A percentile compares a stretch with the other conserved stretches of the same genome.
Conservation (phyloP, 2,113 vertebrate species). For the Cynoglossus semilaevis region DNA sequence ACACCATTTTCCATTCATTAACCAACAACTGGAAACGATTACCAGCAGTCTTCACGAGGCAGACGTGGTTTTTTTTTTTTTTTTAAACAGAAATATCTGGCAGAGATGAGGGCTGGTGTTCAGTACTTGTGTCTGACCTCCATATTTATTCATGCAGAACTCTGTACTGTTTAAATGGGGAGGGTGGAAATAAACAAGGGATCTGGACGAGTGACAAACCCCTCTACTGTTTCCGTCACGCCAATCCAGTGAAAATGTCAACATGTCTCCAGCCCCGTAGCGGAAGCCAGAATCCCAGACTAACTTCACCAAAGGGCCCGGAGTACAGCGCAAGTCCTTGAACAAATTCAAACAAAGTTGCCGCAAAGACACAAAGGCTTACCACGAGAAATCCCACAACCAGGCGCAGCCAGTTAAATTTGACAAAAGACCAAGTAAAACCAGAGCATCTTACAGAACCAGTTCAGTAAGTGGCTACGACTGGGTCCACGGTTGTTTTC, state of each 20-base stretch:
- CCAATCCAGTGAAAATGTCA: conserved; percentile 44
- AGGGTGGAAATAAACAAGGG: conserved; percentile 60
- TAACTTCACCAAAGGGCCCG: conserved; percentile 40
- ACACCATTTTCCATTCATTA: conserved; percentile 66
- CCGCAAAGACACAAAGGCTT: conserved; percentile 18
- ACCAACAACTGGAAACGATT: conserved; percentile 71
- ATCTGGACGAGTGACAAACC: conserved; percentile 42
- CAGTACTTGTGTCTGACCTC: conserved; percentile 26
- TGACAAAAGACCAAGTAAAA: background rate
- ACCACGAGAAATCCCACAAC: conserved; percentile 6
- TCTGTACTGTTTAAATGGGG: conserved; percentile 47
- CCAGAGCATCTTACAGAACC: background rate
- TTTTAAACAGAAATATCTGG: conserved; percentile 17
- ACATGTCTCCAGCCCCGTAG: conserved; percentile 43
- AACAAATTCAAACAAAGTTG: conserved; percentile 23
- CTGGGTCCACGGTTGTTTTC: too few relatives aligned
- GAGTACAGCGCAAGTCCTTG: conserved; percentile 24
- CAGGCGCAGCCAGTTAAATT: background rate
- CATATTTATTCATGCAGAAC: conserved; percentile 53
- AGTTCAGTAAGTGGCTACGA: background rate
- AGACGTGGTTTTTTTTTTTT: conserved; percentile 22
- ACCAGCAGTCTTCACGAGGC: conserved; percentile 15
- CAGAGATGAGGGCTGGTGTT: conserved; percentile 31
- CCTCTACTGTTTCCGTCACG: conserved; percentile 44
- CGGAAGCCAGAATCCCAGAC: conserved; percentile 47